phyloP scores from a whole-genome alignment of 2,113 vertebrate genomes.

The Amazona vittata region DNA sequence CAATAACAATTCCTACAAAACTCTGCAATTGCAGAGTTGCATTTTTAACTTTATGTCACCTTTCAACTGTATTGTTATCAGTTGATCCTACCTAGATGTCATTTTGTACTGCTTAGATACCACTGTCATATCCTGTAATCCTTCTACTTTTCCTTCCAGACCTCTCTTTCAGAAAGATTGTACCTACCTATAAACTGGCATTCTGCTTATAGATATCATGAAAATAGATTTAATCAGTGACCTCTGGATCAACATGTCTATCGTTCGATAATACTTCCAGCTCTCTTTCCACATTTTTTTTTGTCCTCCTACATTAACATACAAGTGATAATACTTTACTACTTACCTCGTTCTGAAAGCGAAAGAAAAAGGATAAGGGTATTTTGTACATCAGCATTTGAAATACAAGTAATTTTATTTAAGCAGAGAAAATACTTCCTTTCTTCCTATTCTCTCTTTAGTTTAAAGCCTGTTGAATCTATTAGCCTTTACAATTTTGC shows the following conservation, averaged over 20 bases:
- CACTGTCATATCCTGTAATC: neutral
- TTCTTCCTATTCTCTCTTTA: neutral
- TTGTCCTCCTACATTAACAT: neutral
- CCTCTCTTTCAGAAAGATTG: neutral
- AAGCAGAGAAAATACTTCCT: neutral
- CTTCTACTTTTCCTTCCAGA: neutral
- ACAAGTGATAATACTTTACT: neutral
- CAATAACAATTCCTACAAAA: neutral
- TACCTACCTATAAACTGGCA: neutral
- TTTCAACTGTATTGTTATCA: neutral
- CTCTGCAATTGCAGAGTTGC: neutral
- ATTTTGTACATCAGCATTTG: neutral
- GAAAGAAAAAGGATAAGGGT: neutral
- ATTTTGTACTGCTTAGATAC: neutral
- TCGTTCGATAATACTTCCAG: neutral
- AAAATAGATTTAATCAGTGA: neutral
- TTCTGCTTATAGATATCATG: neutral
- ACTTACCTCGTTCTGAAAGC: neutral
- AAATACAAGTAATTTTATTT: neutral
- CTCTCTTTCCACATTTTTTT: neutral
- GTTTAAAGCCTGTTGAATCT: neutral
- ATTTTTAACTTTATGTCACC: neutral
- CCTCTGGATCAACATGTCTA: neutral
- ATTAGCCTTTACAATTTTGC: neutral
- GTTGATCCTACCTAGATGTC: neutral